Evolutionary conservation across 2,797 vertebrate species (phyloP), one percentile per base, ranked within the genome.

Genomic region (Tiaroga cobitis): DNA sequence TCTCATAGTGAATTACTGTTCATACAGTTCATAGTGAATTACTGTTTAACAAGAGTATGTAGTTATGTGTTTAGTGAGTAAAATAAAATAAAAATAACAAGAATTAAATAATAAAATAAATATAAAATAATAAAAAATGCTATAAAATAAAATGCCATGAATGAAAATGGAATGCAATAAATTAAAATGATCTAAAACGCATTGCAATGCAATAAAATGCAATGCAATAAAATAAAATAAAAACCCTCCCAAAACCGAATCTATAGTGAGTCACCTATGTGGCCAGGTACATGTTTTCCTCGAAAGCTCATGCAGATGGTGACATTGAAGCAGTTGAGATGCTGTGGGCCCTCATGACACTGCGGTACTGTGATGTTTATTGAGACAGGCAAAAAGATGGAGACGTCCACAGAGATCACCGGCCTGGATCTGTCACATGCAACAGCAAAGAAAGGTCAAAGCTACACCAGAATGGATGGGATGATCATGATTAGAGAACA

Each of bases 341-440:
- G 95, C 90, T 97, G 97, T 68, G 95, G 95, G 19, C 96, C 95
- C 3, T 99, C 97, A 0, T 98, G 96, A 91, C 98, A 99, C 92
- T 97, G 97, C 2, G 97, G 98, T 18, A 97, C 96, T 0, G 98
- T 96, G 93, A 99, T 99, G 93, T 99, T 99, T 94, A 99, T 98
- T 88, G 97, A 98, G 0, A 80, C 37, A 0, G 98, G 98, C 87
- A 99, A 94, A 90, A 97, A 96, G 92, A 99, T 97, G 90, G 95
- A 92, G 76, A 97, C 92, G 1, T 97, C 96, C 94, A 99, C 89
- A 0, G 97, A 97, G 90, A 99, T 96, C 86, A 99, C 97, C 3
- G 98, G 97, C 82, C 96, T 96, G 0, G 98, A 95, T 91, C 98
- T 99, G 82, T 43, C 73, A 68, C 51, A 84, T 56, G 21, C n/a